Conservation (phyloP, 2,888 invertebrate species). For the Minunthozetes semirufus region DNA sequence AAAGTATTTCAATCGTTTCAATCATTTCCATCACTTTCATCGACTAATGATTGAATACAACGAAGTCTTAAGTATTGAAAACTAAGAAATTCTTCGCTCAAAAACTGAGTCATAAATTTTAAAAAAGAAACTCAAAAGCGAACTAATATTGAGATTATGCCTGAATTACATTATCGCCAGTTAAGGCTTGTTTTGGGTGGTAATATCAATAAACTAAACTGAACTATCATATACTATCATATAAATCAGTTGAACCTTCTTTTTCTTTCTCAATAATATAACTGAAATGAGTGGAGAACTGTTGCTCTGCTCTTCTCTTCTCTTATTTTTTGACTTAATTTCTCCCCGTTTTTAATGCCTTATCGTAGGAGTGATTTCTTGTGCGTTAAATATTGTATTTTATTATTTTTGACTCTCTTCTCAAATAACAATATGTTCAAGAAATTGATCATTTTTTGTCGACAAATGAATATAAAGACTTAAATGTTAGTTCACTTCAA, state of each 20-base stretch:
- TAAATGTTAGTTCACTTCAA: too few relatives aligned
- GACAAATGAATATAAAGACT: not conserved
- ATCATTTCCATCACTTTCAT: not conserved
- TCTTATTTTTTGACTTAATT: not conserved
- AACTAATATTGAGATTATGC: conserved; percentile 24
- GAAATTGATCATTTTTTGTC: not conserved
- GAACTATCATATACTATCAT: conserved; percentile 5
- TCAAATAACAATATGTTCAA: not conserved
- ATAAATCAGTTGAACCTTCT: conserved; percentile 27
- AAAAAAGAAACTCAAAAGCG: conserved; percentile 9
- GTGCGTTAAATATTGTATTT: not conserved
- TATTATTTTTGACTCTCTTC: not conserved
- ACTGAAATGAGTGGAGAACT: not conserved
- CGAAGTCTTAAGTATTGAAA: not conserved
- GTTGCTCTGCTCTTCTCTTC: not conserved
- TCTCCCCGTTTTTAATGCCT: not conserved
- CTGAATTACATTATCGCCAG: conserved; percentile 31
- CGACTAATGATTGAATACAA: not conserved
- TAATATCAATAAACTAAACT: conserved; percentile 29
- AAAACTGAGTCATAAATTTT: conserved; percentile 27
- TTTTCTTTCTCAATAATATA: not conserved
- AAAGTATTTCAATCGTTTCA: not conserved
- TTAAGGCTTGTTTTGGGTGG: conserved; percentile 32
- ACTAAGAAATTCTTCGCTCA: not conserved
- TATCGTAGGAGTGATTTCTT: conserved; percentile 9